Evolutionary conservation across 1,140 invertebrate genomes (phyloP).

Genomic region (Drosophila tani): DNA sequence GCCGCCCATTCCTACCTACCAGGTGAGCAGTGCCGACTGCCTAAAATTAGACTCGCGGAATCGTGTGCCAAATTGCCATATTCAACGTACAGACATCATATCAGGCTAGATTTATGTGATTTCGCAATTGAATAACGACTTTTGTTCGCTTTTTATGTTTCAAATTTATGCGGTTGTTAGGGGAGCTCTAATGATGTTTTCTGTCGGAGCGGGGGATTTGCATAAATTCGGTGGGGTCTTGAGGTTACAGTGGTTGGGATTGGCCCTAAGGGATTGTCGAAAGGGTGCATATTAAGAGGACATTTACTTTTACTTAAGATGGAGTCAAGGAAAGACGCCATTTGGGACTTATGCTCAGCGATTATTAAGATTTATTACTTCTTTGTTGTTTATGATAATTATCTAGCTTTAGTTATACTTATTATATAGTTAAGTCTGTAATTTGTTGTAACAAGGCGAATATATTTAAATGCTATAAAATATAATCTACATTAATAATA

Average conservation of each 20-base stretch:
- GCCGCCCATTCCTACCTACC: constrained; percentile 7
- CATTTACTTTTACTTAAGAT: background rate
- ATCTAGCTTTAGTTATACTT: background rate
- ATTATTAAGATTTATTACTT: background rate
- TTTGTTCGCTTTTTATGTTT: constrained; percentile 57
- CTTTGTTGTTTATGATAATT: too few species aligned
- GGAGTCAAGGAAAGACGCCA: background rate
- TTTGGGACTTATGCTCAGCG: background rate
- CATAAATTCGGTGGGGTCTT: constrained; percentile 32
- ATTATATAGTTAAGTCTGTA: background rate
- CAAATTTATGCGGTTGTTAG: constrained; percentile 80
- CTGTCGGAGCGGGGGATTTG: constrained; percentile 38
- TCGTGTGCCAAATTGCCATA: constrained; percentile 74
- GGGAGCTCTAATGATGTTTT: constrained; percentile 55
- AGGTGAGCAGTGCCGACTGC: constrained; percentile 49
- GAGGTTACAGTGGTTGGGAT: constrained; percentile 25
- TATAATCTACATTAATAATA: too few species aligned
- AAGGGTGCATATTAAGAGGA: constrained; percentile 8
- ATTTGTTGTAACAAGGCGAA: too few species aligned
- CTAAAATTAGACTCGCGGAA: constrained; percentile 48
- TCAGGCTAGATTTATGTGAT: constrained; percentile 54
- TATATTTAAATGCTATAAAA: too few species aligned
- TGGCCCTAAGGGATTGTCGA: background rate
- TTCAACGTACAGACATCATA: constrained; percentile 21
- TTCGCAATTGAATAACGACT: constrained; percentile 50